Base-by-base conservation (phyloP, 2,888 invertebrate genomes). In the Eupithecia subumbrata region DNA sequence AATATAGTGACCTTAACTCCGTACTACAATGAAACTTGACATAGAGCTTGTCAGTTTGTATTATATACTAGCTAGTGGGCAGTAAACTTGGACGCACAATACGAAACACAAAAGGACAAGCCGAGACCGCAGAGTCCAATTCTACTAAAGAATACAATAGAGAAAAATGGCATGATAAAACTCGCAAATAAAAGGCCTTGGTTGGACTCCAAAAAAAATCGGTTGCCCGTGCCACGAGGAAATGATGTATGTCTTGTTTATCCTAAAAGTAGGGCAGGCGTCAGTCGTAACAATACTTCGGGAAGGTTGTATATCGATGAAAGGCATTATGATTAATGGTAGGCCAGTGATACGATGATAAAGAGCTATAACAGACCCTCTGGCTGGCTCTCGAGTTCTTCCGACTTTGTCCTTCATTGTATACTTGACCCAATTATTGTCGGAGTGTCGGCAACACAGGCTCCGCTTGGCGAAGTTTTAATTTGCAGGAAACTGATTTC, bases 371-470 rank as follows among this genome's bases (percentile, higher is more conserved):
- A 86, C 85, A 87, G 84, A 84, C 86, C 84, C 84, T 84, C 85
- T 83, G 82, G 82, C 81, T 82, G 78, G 75, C 82, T 81, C 84
- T 84, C 82, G 83, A 85, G 84, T 78, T 79, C 80, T 80, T 79
- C 78, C 79, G 74, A 79, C 81, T 83, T 83, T 87, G 90, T 89
- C 92, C 91, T 92, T 90, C 86, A 83, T 78, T 87, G 83, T 85
- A 88, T 91, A 88, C 92, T 93, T 93, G 92, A 93, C 94, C 93
- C 83, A 93, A 86, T 91, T 93, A 87, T 82, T 83, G 82, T 80
- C 81, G 83, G 86, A 86, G 85, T 87, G 88, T 89, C 86, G 86
- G 86, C 85, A 88, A 87, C 84, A 86, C 83, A 83, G 81, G 75
- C 80, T 82, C 79, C 80, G 82, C 79, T 83, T 83, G 80, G 82